Evolutionary conservation across 2,888 invertebrate species (phyloP).

Genomic region (Sicus ferrugineus): DNA sequence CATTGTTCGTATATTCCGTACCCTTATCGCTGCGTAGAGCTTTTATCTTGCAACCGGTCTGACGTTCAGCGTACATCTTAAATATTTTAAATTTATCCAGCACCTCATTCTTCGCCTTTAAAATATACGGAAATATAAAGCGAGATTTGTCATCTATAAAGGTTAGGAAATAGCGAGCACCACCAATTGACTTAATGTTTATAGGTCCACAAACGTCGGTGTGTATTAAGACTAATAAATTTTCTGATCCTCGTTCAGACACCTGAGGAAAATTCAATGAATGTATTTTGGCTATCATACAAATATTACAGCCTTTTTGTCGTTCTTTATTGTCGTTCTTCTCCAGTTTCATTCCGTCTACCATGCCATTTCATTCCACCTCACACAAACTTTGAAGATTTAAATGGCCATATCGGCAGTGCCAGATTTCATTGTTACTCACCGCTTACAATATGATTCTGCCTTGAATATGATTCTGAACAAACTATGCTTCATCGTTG

Average conservation of each 20-base stretch:
- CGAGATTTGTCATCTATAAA: slow-evolving; percentile 33
- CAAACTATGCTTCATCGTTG: slow-evolving; percentile 27
- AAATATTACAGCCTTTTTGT: slow-evolving; percentile 25
- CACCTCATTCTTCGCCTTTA: slow-evolving; percentile 31
- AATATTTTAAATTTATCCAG: slow-evolving; percentile 33
- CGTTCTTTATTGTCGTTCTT: background rate
- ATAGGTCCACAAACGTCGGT: slow-evolving; percentile 36
- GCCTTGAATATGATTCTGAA: slow-evolving; percentile 10
- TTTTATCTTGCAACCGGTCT: slow-evolving; percentile 34
- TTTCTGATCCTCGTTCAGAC: slow-evolving; percentile 8
- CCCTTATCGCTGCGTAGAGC: slow-evolving; percentile 34
- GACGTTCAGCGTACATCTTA: slow-evolving; percentile 28
- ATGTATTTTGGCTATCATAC: slow-evolving; percentile 32
- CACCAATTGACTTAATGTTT: slow-evolving; percentile 23
- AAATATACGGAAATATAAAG: slow-evolving; percentile 28
- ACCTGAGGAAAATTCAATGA: slow-evolving; percentile 18
- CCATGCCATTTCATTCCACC: slow-evolving; percentile 29
- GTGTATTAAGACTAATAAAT: slow-evolving; percentile 34
- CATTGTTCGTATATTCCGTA: slow-evolving; percentile 5
- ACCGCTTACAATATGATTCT: slow-evolving; percentile 24
- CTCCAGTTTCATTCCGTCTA: slow-evolving; percentile 17
- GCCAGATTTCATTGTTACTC: slow-evolving; percentile 30
- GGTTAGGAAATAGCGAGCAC: slow-evolving; percentile 29
- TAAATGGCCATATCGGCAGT: slow-evolving; percentile 35
- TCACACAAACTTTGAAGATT: slow-evolving; percentile 26